Evolutionary conservation across 2,797 vertebrate species (phyloP).

Genomic region (Trachurus trachurus): DNA sequence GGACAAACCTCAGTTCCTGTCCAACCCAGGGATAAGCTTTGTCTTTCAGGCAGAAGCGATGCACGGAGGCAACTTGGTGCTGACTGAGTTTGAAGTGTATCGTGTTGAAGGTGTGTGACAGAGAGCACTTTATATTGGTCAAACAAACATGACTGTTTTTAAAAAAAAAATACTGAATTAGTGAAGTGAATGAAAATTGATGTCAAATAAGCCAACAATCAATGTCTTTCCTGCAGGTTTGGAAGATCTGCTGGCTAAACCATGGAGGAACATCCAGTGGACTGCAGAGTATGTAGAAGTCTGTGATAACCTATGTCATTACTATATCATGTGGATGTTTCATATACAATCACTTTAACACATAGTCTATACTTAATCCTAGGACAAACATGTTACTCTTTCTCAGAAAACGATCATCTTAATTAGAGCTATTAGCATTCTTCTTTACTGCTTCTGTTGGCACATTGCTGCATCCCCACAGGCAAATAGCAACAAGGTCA

Average conservation of each 20-base stretch:
- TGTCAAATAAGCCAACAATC: neutral
- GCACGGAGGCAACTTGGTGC: constrained; percentile 55
- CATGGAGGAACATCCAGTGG: constrained; percentile 78
- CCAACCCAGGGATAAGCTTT: constrained; percentile 44
- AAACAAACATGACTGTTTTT: neutral
- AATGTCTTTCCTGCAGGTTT: constrained; percentile 46
- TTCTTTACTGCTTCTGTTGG: neutral
- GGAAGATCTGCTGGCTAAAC: constrained; percentile 68
- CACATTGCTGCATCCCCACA: neutral
- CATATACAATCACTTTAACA: neutral
- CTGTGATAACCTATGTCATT: neutral
- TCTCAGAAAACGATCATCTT: too few relatives aligned
- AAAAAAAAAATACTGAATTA: neutral
- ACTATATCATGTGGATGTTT: neutral
- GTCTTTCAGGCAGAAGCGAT: constrained; percentile 52
- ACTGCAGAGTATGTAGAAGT: constrained; percentile 56
- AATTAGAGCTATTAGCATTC: neutral
- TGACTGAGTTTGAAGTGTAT: constrained; percentile 77
- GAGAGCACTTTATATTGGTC: neutral
- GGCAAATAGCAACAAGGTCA: neutral
- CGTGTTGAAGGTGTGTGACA: constrained; percentile 73
- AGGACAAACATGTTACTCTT: neutral
- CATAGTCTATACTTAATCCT: too few relatives aligned
- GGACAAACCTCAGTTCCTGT: neutral
- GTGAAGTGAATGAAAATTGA: neutral